Conservation (phyloP, 2,797 vertebrate genomes). For the Aeoliscus strigatus region DNA sequence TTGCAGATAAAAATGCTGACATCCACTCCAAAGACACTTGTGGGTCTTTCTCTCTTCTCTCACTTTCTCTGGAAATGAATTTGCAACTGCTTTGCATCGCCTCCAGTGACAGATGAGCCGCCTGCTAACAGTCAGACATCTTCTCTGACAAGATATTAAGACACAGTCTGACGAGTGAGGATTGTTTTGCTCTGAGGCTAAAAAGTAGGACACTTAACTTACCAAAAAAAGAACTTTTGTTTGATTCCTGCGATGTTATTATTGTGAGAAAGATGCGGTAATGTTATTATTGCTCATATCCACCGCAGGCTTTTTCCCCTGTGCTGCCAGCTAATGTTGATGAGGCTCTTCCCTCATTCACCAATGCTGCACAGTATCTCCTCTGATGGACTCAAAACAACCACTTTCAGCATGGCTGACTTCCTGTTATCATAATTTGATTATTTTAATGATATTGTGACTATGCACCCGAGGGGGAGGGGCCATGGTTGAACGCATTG, state of each 20-base stretch:
- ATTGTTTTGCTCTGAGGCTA: slow-evolving; percentile 46
- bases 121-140: slow-evolving; percentile 39
- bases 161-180: slow-evolving; percentile 31
- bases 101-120: slow-evolving; percentile 37
- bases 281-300: slow-evolving; percentile 60
- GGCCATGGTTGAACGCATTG: slow-evolving; percentile 63
- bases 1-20: slow-evolving; percentile 47
- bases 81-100: slow-evolving; percentile 32
- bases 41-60: slow-evolving; percentile 7
- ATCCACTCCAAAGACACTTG: slow-evolving; percentile 10
- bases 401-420: slow-evolving; percentile 70
- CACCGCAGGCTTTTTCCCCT: slow-evolving; percentile 60
- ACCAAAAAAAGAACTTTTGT: slow-evolving; percentile 46
- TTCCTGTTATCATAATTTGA: slow-evolving; percentile 78
- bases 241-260: slow-evolving; percentile 51
- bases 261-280: slow-evolving; percentile 57
- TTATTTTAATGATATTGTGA: slow-evolving; percentile 83
- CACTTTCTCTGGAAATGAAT: slow-evolving; percentile 4
- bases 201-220: slow-evolving; percentile 53
- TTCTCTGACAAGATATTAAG: slow-evolving; percentile 44
- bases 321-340: slow-evolving; percentile 67
- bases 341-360: slow-evolving; percentile 50
- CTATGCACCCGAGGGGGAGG: slow-evolving; percentile 55
- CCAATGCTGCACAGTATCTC: slow-evolving; percentile 48
- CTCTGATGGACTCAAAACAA: slow-evolving; percentile 71